Percentiles rank a stretch among this genome's conserved stretches.
Evolutionary conservation across 2,888 invertebrate genomes (phyloP).

Genomic region (Serripes groenlandicus): DNA sequence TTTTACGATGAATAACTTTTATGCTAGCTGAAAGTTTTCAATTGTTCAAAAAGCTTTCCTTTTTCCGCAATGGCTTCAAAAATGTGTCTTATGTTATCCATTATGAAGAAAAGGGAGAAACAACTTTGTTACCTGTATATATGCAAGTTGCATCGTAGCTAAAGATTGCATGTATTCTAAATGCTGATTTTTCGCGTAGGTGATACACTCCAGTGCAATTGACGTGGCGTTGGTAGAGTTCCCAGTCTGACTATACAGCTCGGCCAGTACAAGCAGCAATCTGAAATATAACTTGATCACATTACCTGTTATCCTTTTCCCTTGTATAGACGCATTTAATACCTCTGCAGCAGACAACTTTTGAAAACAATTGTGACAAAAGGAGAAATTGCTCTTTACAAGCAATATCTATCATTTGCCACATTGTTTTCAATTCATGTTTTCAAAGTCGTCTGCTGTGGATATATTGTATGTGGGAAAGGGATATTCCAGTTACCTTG

Average conservation of each 20-base stretch:
- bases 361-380: slow-evolving; percentile 4
- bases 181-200: slow-evolving; percentile 91
- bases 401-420: neutral
- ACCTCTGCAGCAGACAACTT: no score
- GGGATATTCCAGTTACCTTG: slow-evolving; percentile 24
- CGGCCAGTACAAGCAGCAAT: slow-evolving; percentile 81
- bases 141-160: slow-evolving; percentile 93
- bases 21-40: no score
- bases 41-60: no score
- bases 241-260: slow-evolving; percentile 81
- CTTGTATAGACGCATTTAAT: no score
- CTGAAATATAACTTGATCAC: slow-evolving; percentile 67
- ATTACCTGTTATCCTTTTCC: neutral
- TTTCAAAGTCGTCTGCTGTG: neutral
- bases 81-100: no score
- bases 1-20: no score
- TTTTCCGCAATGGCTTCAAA: no score
- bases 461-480: neutral
- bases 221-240: slow-evolving; percentile 86
- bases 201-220: slow-evolving; percentile 90
- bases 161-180: slow-evolving; percentile 92
- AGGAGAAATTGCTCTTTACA: neutral
- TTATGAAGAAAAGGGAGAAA: neutral
- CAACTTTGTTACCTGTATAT: slow-evolving; percentile 88
- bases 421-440: neutral